Evolutionary conservation across 1,140 invertebrate species (phyloP).

Genomic region (Ganaspis sp.): DNA sequence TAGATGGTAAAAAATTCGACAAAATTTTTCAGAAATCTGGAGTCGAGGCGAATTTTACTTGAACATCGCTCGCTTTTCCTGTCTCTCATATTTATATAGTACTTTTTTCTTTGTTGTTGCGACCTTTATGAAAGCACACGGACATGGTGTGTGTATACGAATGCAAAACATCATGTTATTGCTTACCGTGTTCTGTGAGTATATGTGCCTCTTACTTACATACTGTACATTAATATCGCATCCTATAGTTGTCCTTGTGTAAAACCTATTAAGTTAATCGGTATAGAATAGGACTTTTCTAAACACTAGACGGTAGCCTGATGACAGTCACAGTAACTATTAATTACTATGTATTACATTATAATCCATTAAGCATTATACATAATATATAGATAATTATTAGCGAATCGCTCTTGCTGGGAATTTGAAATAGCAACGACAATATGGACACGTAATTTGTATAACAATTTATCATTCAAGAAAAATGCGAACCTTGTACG

Average conservation of each 20-base stretch:
- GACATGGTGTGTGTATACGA: slow-evolving; percentile 33
- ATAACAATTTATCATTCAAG: slow-evolving; percentile 37
- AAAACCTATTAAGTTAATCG: slow-evolving; percentile 44
- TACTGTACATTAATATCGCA: slow-evolving; percentile 32
- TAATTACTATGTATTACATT: slow-evolving; percentile 58
- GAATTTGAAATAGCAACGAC: slow-evolving; percentile 38
- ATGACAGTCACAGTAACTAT: slow-evolving; percentile 46
- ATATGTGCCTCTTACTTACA: not conserved
- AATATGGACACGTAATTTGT: slow-evolving; percentile 26
- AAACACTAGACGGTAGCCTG: slow-evolving; percentile 49
- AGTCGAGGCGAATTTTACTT: not conserved
- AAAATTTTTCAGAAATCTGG: not conserved
- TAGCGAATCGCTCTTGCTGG: slow-evolving; percentile 42
- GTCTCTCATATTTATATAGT: not conserved
- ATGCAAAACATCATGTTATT: slow-evolving; percentile 31
- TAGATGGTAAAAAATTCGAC: not conserved
- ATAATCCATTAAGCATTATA: slow-evolving; percentile 52
- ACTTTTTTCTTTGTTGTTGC: not conserved
- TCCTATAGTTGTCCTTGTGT: slow-evolving; percentile 35
- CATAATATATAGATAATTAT: slow-evolving; percentile 57
- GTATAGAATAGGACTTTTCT: slow-evolving; percentile 39
- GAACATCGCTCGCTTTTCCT: not conserved
- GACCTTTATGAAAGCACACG: not conserved
- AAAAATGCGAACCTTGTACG: slow-evolving; percentile 2
- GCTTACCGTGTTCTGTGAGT: slow-evolving; percentile 35